phyloP scores from a whole-genome alignment of 2,113 vertebrate genomes.

The Eubucco bourcierii region DNA sequence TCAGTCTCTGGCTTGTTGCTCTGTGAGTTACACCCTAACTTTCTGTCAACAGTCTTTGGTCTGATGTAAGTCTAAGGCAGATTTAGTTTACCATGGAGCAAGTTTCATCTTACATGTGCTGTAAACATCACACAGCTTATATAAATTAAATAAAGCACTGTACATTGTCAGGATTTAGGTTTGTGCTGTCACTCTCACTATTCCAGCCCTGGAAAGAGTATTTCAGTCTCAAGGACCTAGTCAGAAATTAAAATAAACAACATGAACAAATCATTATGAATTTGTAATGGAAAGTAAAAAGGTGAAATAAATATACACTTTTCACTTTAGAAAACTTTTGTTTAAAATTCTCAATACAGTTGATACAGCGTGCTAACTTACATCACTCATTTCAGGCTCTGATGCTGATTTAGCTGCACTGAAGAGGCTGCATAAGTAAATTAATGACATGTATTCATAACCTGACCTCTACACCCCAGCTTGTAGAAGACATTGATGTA shows the following conservation, averaged over 20 bases:
- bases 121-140: not conserved
- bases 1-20: not conserved
- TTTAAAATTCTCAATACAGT: not conserved
- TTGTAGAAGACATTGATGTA: not conserved
- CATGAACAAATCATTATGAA: not conserved
- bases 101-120: not conserved
- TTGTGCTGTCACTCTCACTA: not conserved
- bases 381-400: not conserved
- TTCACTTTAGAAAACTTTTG: not conserved
- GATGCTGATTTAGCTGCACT: not conserved
- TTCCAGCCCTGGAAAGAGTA: not conserved
- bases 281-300: conserved; percentile 24
- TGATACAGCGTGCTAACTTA: not conserved
- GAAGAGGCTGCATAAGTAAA: not conserved
- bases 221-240: not conserved
- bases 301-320: not conserved
- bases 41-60: not conserved
- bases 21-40: not conserved
- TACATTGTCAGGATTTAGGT: not conserved
- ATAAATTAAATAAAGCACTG: not conserved
- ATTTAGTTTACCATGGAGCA: not conserved
- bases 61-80: not conserved
- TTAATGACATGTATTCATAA: not conserved
- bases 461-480: not conserved
- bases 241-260: conserved; percentile 29